Evolutionary conservation across 1,140 invertebrate genomes (phyloP).

Genomic region (Leucophenga varia): DNA sequence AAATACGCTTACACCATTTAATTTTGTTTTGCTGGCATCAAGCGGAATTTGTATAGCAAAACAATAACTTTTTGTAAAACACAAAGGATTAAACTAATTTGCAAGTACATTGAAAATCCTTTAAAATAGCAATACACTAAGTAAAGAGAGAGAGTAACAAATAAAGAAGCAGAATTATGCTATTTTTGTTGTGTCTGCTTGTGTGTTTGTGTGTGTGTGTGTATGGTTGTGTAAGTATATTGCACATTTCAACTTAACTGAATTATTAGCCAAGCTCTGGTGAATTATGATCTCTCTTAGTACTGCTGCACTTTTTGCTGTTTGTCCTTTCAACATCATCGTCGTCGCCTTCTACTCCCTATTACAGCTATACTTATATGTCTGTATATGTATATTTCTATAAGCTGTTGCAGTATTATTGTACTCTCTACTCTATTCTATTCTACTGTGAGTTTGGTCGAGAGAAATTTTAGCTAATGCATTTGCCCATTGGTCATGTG

Average conservation of each 20-base stretch:
- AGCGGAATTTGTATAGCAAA: no score
- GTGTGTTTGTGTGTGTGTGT: slow-evolving; percentile 13
- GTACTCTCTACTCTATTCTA: no score
- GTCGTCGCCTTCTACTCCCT: no score
- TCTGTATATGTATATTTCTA: no score
- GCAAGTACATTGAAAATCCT: slow-evolving; percentile 43
- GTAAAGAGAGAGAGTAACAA: not conserved
- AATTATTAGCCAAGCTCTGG: slow-evolving; percentile 52
- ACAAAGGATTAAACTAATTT: slow-evolving; percentile 42
- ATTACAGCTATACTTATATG: no score
- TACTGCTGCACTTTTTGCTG: slow-evolving; percentile 25
- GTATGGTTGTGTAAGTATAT: slow-evolving; percentile 18
- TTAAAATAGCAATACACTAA: slow-evolving; percentile 27
- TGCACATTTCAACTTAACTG: slow-evolving; percentile 51
- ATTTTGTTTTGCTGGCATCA: no score
- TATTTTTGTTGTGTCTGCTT: not conserved
- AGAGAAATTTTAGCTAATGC: slow-evolving; percentile 48
- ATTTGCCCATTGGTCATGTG: slow-evolving; percentile 52
- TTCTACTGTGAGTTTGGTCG: slow-evolving; percentile 1
- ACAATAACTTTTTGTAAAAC: not conserved
- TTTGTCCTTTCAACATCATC: no score
- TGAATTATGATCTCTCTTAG: slow-evolving; percentile 53
- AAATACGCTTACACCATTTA: no score
- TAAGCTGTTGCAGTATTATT: no score
- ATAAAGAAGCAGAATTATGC: not conserved